phyloP scores from a whole-genome alignment of 2,797 vertebrate species.

The Phoeniculus purpureus region DNA sequence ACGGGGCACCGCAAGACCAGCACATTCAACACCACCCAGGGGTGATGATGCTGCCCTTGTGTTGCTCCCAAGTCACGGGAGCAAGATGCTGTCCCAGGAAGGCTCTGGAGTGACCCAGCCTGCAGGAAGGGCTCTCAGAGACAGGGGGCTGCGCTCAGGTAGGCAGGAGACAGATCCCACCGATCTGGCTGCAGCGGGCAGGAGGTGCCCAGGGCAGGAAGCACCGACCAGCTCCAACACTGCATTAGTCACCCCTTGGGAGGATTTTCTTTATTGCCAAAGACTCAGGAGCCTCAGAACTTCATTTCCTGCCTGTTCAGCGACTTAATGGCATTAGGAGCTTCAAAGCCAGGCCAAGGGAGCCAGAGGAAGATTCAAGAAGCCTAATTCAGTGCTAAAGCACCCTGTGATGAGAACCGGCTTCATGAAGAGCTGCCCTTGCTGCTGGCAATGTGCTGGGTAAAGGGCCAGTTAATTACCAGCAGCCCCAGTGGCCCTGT shows the following conservation, averaged over 20 bases:
- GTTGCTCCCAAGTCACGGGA: not conserved
- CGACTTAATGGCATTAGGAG: not conserved
- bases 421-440: not conserved
- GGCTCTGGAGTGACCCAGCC: not conserved
- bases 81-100: not conserved
- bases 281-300: not conserved
- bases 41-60: not conserved
- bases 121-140: accelerated
- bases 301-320: not conserved
- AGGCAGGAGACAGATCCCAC: not conserved
- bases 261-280: not conserved
- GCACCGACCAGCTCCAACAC: not conserved
- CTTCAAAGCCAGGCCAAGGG: not conserved
- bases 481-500: not conserved
- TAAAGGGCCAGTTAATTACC: not conserved
- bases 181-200: accelerated
- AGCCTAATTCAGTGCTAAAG: not conserved
- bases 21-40: not conserved
- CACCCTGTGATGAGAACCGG: not conserved
- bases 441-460: accelerated
- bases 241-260: not conserved
- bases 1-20: not conserved
- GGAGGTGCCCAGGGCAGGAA: not conserved
- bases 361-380: not conserved
- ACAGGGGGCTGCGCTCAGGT: accelerated